These are phyloP conservation scores for Chironomus striatipennis DNA, from an alignment of 1,140 invertebrate species.

Conservation along the genomic window DNA sequence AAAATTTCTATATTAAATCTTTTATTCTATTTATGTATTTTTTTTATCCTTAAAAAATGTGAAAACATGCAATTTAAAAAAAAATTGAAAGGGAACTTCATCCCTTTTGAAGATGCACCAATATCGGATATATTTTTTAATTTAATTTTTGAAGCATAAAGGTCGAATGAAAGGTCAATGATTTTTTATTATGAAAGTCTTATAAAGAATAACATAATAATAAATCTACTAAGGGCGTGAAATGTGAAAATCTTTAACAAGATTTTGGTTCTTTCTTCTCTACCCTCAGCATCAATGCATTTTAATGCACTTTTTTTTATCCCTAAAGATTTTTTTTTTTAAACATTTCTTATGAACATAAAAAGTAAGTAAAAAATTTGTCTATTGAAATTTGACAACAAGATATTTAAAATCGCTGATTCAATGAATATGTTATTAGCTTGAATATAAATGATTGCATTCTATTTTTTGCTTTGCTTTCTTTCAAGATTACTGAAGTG, in stretches of 20 bases:
- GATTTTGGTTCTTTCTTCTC: background rate
- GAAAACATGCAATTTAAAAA: constrained; percentile 19
- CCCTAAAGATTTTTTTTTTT: background rate
- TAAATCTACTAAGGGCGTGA: constrained; percentile 22
- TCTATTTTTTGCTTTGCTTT: background rate
- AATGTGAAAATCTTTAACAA: constrained; percentile 17
- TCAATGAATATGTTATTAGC: constrained; percentile 20
- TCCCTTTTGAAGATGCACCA: background rate
- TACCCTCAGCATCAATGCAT: background rate
- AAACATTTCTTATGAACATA: no score
- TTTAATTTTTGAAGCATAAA: constrained; percentile 9
- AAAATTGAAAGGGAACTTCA: background rate
- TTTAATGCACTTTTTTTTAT: constrained; percentile 5
- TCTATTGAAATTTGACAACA: background rate
- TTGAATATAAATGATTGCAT: background rate
- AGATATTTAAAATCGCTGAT: background rate
- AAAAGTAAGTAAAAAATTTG: no score
- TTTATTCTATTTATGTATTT: background rate
- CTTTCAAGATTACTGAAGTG: background rate
- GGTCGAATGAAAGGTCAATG: background rate
- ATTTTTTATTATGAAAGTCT: background rate
- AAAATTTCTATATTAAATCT: no score
- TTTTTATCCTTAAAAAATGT: constrained; percentile 4
- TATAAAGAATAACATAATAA: constrained; percentile 13
- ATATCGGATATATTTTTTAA: background rate